Percentiles rank a stretch among this genome's conserved stretches.
Conservation (phyloP, 2,797 vertebrate species). For the Schizopygopsis pylzovi region DNA sequence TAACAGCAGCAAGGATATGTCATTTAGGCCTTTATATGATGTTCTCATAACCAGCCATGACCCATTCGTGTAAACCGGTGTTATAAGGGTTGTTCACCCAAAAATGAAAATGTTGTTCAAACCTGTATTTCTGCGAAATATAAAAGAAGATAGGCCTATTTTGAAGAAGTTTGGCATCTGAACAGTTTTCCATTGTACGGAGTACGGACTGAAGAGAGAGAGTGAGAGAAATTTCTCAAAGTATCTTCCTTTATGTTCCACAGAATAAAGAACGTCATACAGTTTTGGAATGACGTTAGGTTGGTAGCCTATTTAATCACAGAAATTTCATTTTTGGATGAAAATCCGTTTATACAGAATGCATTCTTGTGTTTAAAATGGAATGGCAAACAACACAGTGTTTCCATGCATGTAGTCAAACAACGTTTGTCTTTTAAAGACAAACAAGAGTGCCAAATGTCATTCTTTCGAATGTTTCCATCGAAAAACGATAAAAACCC, state of each 20-base stretch:
- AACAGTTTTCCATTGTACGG: not conserved
- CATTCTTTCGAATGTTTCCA: not conserved
- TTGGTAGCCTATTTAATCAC: not conserved
- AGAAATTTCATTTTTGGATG: not conserved
- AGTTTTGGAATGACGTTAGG: not conserved
- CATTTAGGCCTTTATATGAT: slow-evolving; percentile 9
- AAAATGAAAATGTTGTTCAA: not conserved
- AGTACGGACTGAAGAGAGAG: not conserved
- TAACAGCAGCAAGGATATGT: slow-evolving; percentile 52
- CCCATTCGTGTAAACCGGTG: slow-evolving; percentile 47
- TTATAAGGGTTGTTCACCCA: slow-evolving; percentile 32
- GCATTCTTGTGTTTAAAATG: not conserved
- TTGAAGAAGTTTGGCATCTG: not conserved
- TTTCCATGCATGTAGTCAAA: not conserved
- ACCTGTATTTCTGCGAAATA: not conserved
- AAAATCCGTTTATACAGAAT: not conserved
- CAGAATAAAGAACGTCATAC: not conserved
- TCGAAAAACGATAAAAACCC: not conserved
- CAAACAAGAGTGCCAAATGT: not conserved
- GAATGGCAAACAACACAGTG: not conserved
- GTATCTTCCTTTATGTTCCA: not conserved
- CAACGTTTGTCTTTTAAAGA: not conserved
- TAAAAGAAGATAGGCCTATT: not conserved
- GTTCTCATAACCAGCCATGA: slow-evolving; percentile 62
- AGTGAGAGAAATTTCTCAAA: not conserved